Evolutionary conservation across 2,888 invertebrate genomes (phyloP), one percentile per base, ranked within the genome.

Genomic region (Rhopalosiphum nymphaeae): DNA sequence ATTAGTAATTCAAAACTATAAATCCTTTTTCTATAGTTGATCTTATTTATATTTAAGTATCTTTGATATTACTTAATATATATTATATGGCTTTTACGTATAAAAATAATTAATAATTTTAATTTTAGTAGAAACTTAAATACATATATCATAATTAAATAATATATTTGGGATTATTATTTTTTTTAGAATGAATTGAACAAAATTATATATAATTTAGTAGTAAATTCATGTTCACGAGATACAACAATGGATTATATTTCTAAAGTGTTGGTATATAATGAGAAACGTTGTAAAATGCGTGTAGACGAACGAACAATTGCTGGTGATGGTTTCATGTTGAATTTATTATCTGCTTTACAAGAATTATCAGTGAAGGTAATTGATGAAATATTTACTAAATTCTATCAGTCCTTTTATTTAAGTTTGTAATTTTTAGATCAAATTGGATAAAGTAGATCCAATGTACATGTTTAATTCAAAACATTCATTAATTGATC

Each of bases 301-400:
- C 98, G 98, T 96, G 98, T 97, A 61, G 98, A 99, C 96, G 98
- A 99, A 95, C 97, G 98, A 94, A 97, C 98, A 3, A 96, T 99
- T 0, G 98, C 99, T 26, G 98, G 98, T 11, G 99, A 99, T 96
- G 99, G 99, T 0, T 99, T 99, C 96, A 98, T 99, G 98, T 96
- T 99, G 95, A 99, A 99, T 96, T 96, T 99, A 42, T 97, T 99
- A 95, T 98, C 98, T 91, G 98, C 99, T 44, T 96, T 99, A 95
- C 99, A 99, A 96, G 97, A 98, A 96, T 96, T 99, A 46, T 98
- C 99, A 0, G 97, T 98, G 29, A 98, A 99, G 96, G 96, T 97
- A 89, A 53, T 87, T n/a, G 1, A 29, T 87, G 36, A 90, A 91
- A 61, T 57, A 21, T 29, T 89, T 89, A 92, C 3, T n/a, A 89